Evolutionary conservation across 2,888 invertebrate genomes (phyloP), one percentile per base, ranked within the genome.

Genomic region (Lissocephala sabroskyi): DNA sequence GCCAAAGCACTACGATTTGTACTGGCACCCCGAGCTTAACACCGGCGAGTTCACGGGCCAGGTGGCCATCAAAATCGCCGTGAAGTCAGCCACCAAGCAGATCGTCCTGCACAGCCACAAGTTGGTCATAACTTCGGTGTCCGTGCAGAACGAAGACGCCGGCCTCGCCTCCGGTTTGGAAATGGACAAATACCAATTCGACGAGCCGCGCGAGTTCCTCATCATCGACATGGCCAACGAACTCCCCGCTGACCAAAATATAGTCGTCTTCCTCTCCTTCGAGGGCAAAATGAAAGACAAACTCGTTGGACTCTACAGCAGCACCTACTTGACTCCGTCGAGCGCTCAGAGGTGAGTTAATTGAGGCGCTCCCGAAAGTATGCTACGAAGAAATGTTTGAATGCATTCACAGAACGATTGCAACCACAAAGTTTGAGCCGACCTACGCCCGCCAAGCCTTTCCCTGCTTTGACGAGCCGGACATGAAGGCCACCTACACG

Each of bases 391-490:
- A n/a, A n/a, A 0, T 19, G 32, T 45, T 23, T 26, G 29, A 17
- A 32, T 14, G 10, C 11, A 9, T n/a, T n/a, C n/a, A n/a, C 79
- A 95, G 95, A 63, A 86, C 86, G 33, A 91, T 97, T 81, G 94
- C 94, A 1, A 93, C 95, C 0, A 92, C 95, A 4, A 95, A 97
- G 84, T 96, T 98, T 78, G 94, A 97, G 81, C 96, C 97, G 0
- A 96, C 95, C 0, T 93, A 94, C 84, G 97, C 97, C 0, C 88
- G 97, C n/a, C 91, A 93, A 85, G 93, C 96, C 0, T 97, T 94
- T 79, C 97, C 97, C 0, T 97, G 97, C 80, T 96, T 97, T 79
- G 97, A 98, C 84, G 96, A 97, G 78, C 97, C 94, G 0, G 90
- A 90, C 41, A 91, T 95, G 83, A 97, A 97, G 86, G 94, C 97